Conservation (phyloP, 2,113 vertebrate genomes). For the Cryptomyrus ogoouensis region DNA sequence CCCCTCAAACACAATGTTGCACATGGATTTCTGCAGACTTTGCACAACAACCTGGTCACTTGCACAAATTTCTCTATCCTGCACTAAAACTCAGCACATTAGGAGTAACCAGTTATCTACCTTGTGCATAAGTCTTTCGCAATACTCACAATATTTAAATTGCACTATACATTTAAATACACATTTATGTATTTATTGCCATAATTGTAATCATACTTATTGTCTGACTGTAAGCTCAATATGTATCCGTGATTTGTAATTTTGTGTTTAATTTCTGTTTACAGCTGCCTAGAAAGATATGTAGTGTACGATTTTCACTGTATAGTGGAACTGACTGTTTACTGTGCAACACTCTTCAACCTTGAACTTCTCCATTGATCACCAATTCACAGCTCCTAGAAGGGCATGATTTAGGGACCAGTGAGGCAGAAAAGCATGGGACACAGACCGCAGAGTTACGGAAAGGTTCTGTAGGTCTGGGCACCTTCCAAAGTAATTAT, state of each 20-base stretch:
- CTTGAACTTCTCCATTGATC: not conserved
- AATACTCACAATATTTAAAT: not conserved
- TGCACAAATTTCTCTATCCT: not conserved
- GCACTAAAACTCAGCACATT: not conserved
- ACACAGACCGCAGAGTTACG: not conserved
- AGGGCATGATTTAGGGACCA: not conserved
- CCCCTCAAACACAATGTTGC: not conserved
- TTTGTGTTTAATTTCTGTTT: not conserved
- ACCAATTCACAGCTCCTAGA: not conserved
- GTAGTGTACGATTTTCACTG: not conserved
- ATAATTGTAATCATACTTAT: not conserved
- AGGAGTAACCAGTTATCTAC: not conserved
- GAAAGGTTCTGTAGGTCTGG: not conserved
- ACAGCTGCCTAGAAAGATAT: not conserved
- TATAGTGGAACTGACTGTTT: not conserved
- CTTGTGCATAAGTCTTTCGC: not conserved
- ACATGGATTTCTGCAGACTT: not conserved
- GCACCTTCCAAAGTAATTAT: not conserved
- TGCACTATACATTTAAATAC: not conserved
- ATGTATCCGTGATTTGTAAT: not conserved
- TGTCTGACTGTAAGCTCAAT: not conserved
- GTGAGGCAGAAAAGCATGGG: not conserved
- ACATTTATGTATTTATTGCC: not conserved
- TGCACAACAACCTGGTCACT: not conserved
- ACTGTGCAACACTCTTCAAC: not conserved